These are phyloP conservation scores for Melanargia galathea DNA, from an alignment of 2,888 invertebrate species.

Conservation along the genomic window DNA sequence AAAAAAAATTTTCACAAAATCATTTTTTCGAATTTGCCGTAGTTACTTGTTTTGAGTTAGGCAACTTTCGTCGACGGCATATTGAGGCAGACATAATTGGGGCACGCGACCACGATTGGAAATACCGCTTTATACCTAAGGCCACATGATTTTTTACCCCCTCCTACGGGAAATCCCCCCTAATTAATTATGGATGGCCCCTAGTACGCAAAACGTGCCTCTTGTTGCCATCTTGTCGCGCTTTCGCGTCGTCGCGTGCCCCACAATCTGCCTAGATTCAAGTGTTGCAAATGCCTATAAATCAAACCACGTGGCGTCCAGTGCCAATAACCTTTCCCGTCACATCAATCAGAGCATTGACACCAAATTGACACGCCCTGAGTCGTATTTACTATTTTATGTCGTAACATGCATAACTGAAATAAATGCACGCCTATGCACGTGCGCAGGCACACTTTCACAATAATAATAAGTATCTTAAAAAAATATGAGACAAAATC, in stretches of 20 bases:
- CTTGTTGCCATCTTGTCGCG: background rate
- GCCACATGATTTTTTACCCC: no score
- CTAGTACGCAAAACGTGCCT: no score
- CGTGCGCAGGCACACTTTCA: background rate
- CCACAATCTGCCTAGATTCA: background rate
- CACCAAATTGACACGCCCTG: slow-evolving; percentile 39
- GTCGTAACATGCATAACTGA: slow-evolving; percentile 28
- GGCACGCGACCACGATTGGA: no score
- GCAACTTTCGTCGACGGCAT: no score
- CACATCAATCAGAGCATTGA: slow-evolving; percentile 40
- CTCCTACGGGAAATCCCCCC: no score
- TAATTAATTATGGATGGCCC: no score
- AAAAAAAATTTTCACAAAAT: no score
- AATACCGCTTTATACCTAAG: no score
- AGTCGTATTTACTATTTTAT: slow-evolving; percentile 34
- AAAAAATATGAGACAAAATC: no score
- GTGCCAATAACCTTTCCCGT: slow-evolving; percentile 47
- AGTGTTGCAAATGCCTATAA: slow-evolving; percentile 21
- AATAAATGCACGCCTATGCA: slow-evolving; percentile 12
- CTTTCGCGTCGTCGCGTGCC: background rate
- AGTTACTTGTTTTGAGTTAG: no score
- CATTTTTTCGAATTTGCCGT: no score
- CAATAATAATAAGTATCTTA: background rate
- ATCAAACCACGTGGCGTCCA: slow-evolving; percentile 31
- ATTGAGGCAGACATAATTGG: no score